Percentiles rank a stretch among this genome's conserved stretches.
These are phyloP conservation scores for Tipula confusa DNA, from an alignment of 2,888 invertebrate species.

Conservation along the genomic window DNA sequence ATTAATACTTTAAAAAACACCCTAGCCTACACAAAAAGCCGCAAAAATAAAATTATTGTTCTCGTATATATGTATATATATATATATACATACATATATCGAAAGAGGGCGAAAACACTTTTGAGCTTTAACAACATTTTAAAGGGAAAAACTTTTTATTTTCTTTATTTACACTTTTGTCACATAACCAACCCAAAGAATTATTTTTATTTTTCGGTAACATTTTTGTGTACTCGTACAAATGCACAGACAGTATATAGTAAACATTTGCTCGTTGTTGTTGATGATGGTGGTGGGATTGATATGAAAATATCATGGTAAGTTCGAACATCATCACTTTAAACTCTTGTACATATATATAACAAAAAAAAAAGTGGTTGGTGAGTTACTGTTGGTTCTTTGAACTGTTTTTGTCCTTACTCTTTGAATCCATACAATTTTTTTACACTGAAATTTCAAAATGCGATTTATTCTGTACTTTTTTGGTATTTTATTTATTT, in stretches of 20 bases:
- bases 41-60: neutral
- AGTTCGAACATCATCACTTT: constrained; percentile 1
- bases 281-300: too few relatives aligned
- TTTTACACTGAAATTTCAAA: too few relatives aligned
- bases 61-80: too few relatives aligned
- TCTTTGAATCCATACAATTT: neutral
- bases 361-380: neutral
- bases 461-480: neutral
- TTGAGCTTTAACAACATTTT: neutral
- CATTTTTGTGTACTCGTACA: neutral
- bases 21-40: neutral
- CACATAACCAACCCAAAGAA: neutral
- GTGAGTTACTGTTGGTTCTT: neutral
- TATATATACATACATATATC: too few relatives aligned
- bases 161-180: constrained; percentile 8
- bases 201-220: neutral
- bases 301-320: neutral
- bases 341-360: too few relatives aligned
- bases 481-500: neutral
- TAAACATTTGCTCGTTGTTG: too few relatives aligned
- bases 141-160: neutral
- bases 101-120: too few relatives aligned
- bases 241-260: neutral
- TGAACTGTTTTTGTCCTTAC: neutral
- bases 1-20: neutral